These are phyloP conservation scores for Cynopterus brachyotis DNA, from an alignment of 2,113 vertebrate species.

Conservation along the genomic window DNA sequence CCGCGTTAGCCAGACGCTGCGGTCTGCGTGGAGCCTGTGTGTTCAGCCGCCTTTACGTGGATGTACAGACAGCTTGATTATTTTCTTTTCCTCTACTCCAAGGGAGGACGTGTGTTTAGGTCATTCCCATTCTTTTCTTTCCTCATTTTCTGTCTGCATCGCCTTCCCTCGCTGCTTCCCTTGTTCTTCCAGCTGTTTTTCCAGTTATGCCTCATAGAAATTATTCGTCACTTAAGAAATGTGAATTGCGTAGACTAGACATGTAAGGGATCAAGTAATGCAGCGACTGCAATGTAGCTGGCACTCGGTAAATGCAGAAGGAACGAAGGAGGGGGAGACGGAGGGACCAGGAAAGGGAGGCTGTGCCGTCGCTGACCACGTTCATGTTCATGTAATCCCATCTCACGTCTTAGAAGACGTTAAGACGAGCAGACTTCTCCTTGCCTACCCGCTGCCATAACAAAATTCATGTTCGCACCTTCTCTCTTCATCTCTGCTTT, in stretches of 20 bases:
- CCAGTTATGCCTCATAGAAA: slow-evolving; percentile 64
- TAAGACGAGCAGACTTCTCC: not conserved
- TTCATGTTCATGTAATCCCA: too few species aligned
- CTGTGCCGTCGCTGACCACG: rapidly evolving
- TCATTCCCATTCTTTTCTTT: not conserved
- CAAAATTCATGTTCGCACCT: not conserved
- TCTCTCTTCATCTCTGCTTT: not conserved
- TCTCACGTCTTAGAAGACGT: not conserved
- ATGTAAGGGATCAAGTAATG: not conserved
- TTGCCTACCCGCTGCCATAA: not conserved
- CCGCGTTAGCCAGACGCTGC: not conserved
- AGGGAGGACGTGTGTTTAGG: slow-evolving; percentile 60
- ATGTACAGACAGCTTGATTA: slow-evolving; percentile 53
- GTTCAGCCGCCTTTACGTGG: slow-evolving; percentile 11
- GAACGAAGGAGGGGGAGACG: not conserved
- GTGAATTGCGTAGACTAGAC: slow-evolving; percentile 11
- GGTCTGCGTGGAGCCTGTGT: not conserved
- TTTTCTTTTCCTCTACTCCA: slow-evolving; percentile 61
- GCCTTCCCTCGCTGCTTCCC: not conserved
- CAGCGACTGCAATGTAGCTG: not conserved
- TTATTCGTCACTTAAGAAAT: slow-evolving; percentile 69
- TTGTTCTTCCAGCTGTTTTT: slow-evolving; percentile 61
- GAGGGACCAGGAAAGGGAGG: not conserved
- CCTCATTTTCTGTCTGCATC: not conserved
- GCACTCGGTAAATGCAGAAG: not conserved